Conservation (phyloP, 2,888 invertebrate genomes). For the Timandra comae region DNA sequence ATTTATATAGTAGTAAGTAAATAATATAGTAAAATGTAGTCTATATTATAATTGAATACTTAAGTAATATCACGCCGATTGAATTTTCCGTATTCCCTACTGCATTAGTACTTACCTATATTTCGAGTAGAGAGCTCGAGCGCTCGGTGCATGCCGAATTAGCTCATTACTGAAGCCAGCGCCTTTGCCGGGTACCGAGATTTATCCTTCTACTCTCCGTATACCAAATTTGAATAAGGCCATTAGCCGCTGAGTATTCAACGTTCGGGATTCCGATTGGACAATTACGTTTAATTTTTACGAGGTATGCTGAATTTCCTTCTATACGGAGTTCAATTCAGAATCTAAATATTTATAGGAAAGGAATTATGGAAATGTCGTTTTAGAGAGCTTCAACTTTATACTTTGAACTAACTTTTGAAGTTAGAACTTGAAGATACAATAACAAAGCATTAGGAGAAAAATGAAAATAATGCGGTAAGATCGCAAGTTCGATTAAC, state of each 20-base stretch:
- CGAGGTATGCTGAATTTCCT: too few species aligned
- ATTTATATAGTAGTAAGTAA: not conserved
- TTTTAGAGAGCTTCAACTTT: too few species aligned
- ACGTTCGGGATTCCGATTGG: slow-evolving; percentile 29
- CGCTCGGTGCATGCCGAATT: slow-evolving; percentile 49
- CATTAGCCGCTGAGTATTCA: slow-evolving; percentile 41
- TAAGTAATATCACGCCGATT: slow-evolving; percentile 3
- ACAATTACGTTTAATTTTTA: slow-evolving; percentile 26
- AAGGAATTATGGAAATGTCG: too few species aligned
- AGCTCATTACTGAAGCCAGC: slow-evolving; percentile 52
- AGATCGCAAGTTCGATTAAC: slow-evolving; percentile 31
- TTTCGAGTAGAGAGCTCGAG: slow-evolving; percentile 24
- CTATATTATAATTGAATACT: not conserved
- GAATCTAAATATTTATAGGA: too few species aligned
- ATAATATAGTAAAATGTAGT: not conserved
- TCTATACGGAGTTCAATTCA: too few species aligned
- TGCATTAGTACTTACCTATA: slow-evolving; percentile 30
- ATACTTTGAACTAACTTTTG: too few species aligned
- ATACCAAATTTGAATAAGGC: slow-evolving; percentile 51
- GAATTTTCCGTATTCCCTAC: slow-evolving; percentile 37
- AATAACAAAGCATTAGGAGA: too few species aligned
- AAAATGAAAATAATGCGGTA: slow-evolving; percentile 10
- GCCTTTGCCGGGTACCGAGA: slow-evolving; percentile 35
- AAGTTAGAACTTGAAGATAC: too few species aligned
- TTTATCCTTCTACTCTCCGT: slow-evolving; percentile 45